Evolutionary conservation across 1,140 invertebrate genomes (phyloP).

Genomic region (Caenorhabditis brenneri): DNA sequence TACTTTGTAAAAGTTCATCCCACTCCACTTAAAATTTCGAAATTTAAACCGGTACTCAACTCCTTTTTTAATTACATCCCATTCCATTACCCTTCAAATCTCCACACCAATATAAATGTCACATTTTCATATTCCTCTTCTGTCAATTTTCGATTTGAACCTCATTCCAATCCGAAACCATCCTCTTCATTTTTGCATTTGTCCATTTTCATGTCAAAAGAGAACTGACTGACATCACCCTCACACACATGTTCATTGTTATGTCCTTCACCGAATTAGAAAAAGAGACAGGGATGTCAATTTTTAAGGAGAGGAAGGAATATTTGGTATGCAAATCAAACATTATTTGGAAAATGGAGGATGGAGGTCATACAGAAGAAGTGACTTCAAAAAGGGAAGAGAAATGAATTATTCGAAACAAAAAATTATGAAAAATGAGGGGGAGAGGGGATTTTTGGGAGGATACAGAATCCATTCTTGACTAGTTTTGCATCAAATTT

Average conservation of each 20-base stretch:
- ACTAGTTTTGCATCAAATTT: too few relatives aligned
- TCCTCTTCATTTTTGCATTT: not conserved
- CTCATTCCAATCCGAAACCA: not conserved
- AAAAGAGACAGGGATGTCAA: not conserved
- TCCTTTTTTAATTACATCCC: too few relatives aligned
- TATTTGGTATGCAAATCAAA: not conserved
- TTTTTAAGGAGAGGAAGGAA: not conserved
- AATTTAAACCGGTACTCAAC: too few relatives aligned
- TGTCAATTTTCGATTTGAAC: not conserved
- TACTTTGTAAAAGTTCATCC: too few relatives aligned
- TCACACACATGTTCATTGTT: not conserved
- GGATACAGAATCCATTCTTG: too few relatives aligned
- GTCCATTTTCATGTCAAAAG: slow-evolving; percentile 21
- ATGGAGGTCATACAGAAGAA: too few relatives aligned
- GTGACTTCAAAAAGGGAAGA: not conserved
- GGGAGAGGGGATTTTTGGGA: too few relatives aligned
- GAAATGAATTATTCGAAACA: too few relatives aligned
- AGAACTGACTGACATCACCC: not conserved
- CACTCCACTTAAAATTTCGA: too few relatives aligned
- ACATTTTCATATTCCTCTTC: not conserved
- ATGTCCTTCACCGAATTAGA: slow-evolving; percentile 9
- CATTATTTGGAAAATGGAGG: not conserved
- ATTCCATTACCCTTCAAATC: too few relatives aligned
- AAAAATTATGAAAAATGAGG: too few relatives aligned
- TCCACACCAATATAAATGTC: too few relatives aligned